These are phyloP conservation scores for Lacerta bilineata DNA, from an alignment of 2,797 vertebrate genomes.

Conservation along the genomic window DNA sequence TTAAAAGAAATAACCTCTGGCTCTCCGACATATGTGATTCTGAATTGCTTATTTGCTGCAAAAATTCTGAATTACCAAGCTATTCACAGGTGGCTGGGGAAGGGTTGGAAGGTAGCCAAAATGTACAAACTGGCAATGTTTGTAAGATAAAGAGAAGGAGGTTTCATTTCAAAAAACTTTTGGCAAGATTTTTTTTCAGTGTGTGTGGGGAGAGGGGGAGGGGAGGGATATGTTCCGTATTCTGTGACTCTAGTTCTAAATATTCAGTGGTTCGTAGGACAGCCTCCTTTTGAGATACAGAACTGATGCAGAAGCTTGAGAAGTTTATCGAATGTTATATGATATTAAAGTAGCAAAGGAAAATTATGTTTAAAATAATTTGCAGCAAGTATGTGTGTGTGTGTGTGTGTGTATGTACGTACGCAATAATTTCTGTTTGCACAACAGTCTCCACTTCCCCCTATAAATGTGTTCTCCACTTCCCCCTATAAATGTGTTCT, in stretches of 20 bases:
- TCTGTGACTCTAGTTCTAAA: not conserved
- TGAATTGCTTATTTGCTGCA: constrained; percentile 19
- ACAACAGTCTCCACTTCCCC: too few species aligned
- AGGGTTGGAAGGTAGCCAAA: constrained; percentile 9
- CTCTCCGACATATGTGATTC: constrained; percentile 18
- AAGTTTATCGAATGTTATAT: not conserved
- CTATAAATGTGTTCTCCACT: too few species aligned
- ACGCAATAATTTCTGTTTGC: too few species aligned
- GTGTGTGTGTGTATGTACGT: not conserved
- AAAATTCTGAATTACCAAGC: not conserved
- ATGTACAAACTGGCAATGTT: constrained; percentile 7
- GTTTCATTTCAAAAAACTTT: not conserved
- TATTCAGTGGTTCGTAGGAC: not conserved
- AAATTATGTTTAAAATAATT: not conserved
- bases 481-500: too few species aligned
- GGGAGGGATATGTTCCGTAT: not conserved
- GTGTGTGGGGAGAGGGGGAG: too few species aligned
- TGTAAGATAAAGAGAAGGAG: not conserved
- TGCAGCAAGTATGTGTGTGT: not conserved
- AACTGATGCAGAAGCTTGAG: not conserved
- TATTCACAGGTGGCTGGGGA: constrained; percentile 3
- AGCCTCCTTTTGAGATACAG: not conserved
- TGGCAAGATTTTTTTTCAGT: not conserved
- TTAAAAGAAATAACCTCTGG: constrained; percentile 39
- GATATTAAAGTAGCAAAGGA: not conserved